Evolutionary conservation across 2,797 vertebrate genomes (phyloP).

Genomic region (Acrossocheilus fasciatus): DNA sequence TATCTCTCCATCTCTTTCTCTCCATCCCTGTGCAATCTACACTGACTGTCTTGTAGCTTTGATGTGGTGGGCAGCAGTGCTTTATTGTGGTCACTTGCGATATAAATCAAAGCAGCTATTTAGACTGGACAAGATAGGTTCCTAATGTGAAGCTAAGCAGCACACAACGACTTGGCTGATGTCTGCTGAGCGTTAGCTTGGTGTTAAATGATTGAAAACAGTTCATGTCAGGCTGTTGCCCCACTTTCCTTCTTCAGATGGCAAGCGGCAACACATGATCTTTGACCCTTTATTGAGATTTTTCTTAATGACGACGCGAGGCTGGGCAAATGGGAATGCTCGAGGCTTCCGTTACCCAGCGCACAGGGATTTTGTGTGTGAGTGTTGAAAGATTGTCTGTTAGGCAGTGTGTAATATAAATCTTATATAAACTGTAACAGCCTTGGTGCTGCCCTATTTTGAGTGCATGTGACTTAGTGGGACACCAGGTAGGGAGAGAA

Average conservation of each 20-base stretch:
- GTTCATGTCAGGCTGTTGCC: conserved; percentile 42
- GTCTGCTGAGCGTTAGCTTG: conserved; percentile 7
- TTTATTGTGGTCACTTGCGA: conserved; percentile 19
- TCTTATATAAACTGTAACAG: conserved; percentile 38
- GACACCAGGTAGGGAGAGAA: background rate
- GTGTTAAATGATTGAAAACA: conserved; percentile 45
- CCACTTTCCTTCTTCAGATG: conserved; percentile 39
- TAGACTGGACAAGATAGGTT: conserved; percentile 28
- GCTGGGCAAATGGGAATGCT: background rate
- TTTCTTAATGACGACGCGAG: conserved; percentile 6
- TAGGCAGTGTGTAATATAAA: conserved; percentile 25
- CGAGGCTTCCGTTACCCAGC: conserved; percentile 11
- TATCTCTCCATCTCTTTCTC: conserved; percentile 25
- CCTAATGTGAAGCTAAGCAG: conserved; percentile 24
- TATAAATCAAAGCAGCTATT: conserved; percentile 22
- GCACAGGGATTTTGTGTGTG: conserved; percentile 29
- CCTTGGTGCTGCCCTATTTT: conserved; percentile 45
- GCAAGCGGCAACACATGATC: conserved; percentile 24
- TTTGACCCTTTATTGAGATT: conserved; percentile 50
- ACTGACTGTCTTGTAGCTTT: conserved; percentile 27
- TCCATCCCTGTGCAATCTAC: conserved; percentile 35
- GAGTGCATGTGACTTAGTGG: conserved; percentile 51
- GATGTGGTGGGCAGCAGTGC: conserved; percentile 9
- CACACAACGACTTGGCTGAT: background rate
- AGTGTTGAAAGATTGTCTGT: conserved; percentile 11